Percentiles rank a stretch among this genome's conserved stretches.
These are phyloP conservation scores for Watersipora subatra DNA, from an alignment of 1,140 invertebrate species.

Conservation along the genomic window DNA sequence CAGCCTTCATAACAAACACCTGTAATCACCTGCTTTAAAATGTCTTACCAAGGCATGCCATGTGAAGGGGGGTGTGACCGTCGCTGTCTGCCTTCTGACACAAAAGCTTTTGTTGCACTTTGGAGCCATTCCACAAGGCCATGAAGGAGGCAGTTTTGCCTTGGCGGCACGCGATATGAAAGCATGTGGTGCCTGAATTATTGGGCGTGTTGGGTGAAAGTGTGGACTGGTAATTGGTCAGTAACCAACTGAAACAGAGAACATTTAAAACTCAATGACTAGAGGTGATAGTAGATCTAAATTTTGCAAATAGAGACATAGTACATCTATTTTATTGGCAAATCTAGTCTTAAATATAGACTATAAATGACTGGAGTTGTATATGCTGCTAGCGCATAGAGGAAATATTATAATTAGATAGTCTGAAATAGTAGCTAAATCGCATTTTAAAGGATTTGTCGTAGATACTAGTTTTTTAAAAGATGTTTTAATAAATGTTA, in stretches of 20 bases:
- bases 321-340: not conserved
- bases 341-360: not conserved
- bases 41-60: not conserved
- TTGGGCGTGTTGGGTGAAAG: not conserved
- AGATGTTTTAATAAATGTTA: no score
- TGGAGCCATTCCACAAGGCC: not conserved
- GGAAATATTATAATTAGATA: not conserved
- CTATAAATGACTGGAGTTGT: not conserved
- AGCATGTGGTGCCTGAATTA: not conserved
- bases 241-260: not conserved
- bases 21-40: not conserved
- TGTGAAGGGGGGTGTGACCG: not conserved
- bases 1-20: not conserved
- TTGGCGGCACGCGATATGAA: not conserved
- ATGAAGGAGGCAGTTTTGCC: not conserved
- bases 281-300: no score
- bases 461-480: no score
- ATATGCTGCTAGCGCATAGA: not conserved
- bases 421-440: not conserved
- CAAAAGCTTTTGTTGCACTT: not conserved
- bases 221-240: not conserved
- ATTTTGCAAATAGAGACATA: not conserved
- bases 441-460: no score
- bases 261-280: not conserved
- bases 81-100: not conserved